A percentile compares a stretch with the other conserved stretches of the same genome.
These are phyloP conservation scores for Bos indicus DNA, from an alignment of 2,113 vertebrate genomes.

Conservation along the genomic window DNA sequence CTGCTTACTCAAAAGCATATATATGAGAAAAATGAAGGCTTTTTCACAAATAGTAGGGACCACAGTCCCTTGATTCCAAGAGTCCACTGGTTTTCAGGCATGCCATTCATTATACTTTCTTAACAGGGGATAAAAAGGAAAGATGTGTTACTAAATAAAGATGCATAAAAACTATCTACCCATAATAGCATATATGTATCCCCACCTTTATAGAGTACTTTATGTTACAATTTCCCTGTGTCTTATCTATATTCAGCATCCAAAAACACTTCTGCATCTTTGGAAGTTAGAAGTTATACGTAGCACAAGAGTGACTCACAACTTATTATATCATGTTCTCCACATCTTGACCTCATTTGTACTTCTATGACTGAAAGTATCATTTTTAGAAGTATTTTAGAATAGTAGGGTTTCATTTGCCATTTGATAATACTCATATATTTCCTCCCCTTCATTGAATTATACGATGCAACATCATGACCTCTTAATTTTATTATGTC, in stretches of 20 bases:
- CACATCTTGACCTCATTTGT: background rate
- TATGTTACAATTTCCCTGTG: background rate
- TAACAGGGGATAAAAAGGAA: background rate
- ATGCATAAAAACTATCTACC: background rate
- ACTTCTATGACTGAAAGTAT: background rate
- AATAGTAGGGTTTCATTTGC: background rate
- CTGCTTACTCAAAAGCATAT: background rate
- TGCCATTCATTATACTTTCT: background rate
- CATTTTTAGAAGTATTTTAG: background rate
- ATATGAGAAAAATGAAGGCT: background rate
- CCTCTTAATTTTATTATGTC: background rate
- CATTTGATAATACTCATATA: background rate
- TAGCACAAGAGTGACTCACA: background rate
- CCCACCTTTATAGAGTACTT: background rate
- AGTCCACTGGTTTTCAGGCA: background rate
- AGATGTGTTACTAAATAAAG: background rate
- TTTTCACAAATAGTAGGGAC: background rate
- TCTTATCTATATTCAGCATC: background rate
- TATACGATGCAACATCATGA: background rate
- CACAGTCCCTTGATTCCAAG: background rate
- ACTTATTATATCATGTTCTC: background rate
- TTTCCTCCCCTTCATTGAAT: background rate
- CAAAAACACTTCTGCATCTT: background rate
- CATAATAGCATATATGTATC: background rate
- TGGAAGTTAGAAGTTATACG: background rate